These are phyloP conservation scores for Apis florea DNA, from an alignment of 1,140 invertebrate species.

Conservation along the genomic window DNA sequence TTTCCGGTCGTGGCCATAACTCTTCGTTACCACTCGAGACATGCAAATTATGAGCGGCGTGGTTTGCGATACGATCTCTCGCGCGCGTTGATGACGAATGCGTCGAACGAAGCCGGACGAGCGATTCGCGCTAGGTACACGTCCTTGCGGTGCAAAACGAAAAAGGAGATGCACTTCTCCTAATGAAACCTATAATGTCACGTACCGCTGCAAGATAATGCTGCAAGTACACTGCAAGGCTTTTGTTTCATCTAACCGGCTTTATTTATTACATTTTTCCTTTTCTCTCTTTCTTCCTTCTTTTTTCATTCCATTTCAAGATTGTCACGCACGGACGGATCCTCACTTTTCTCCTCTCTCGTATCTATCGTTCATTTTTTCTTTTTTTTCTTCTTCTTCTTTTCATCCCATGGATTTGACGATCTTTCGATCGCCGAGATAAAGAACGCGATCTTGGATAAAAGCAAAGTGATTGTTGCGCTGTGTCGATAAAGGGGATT, in stretches of 20 bases:
- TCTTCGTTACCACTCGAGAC: conserved; percentile 59
- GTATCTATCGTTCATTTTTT: no score
- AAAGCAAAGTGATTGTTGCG: no score
- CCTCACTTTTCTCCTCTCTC: no score
- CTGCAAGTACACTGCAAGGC: background rate
- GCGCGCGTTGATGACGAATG: conserved; percentile 59
- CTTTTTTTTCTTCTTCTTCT: no score
- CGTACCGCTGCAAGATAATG: conserved; percentile 51
- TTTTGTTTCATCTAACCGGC: conserved; percentile 15
- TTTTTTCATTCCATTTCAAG: no score
- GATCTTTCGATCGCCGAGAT: no score
- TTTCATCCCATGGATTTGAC: no score
- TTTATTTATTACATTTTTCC: background rate
- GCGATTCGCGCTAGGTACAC: conserved; percentile 35
- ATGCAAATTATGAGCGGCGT: conserved; percentile 62
- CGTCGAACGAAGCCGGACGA: conserved; percentile 45
- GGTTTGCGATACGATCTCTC: conserved; percentile 60
- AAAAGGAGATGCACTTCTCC: conserved; percentile 68
- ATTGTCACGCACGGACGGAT: no score
- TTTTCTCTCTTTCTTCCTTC: background rate
- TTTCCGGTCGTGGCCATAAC: conserved; percentile 46
- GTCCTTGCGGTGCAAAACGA: conserved; percentile 62
- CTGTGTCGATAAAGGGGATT: no score
- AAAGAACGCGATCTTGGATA: no score
- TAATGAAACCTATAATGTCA: conserved; percentile 66